A percentile compares a stretch with the other conserved stretches of the same genome.
Conservation (phyloP, 2,888 invertebrate species). For the Eledona agricola region DNA sequence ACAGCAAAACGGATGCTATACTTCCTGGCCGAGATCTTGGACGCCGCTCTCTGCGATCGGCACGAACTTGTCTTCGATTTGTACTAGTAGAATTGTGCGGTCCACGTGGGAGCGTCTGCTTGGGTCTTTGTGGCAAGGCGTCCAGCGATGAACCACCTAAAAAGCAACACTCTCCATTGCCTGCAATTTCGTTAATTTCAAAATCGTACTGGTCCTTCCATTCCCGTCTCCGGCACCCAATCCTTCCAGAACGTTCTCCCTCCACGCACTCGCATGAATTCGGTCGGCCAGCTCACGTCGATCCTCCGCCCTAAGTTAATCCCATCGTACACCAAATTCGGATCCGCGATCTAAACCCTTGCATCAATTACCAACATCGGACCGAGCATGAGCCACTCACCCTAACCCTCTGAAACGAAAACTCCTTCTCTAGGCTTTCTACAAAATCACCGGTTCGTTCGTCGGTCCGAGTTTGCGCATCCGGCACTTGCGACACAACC, state of each 20-base stretch:
- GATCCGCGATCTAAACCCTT: slow-evolving; percentile 67
- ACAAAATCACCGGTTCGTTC: slow-evolving; percentile 56
- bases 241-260: slow-evolving; percentile 89
- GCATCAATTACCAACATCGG: too few species aligned
- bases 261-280: slow-evolving; percentile 85
- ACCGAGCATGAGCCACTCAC: too few species aligned
- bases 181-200: background rate
- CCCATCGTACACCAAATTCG: slow-evolving; percentile 85
- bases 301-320: slow-evolving; percentile 90
- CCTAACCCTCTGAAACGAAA: slow-evolving; percentile 61
- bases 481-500: slow-evolving; percentile 55
- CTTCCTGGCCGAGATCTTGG: slow-evolving; percentile 76
- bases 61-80: slow-evolving; percentile 91
- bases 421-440: slow-evolving; percentile 59
- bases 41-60: slow-evolving; percentile 93
- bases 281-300: slow-evolving; percentile 96
- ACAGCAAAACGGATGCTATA: slow-evolving; percentile 43
- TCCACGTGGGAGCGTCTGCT: slow-evolving; percentile 90
- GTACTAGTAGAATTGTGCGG: slow-evolving; percentile 89
- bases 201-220: slow-evolving; percentile 82
- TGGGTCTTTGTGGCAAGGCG: slow-evolving; percentile 89
- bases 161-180: slow-evolving; percentile 36
- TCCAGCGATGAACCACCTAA: slow-evolving; percentile 92
- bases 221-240: slow-evolving; percentile 90
- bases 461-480: slow-evolving; percentile 50